Evolutionary conservation across 1,140 invertebrate species (phyloP).

Genomic region (Oryzaephilus surinamensis): DNA sequence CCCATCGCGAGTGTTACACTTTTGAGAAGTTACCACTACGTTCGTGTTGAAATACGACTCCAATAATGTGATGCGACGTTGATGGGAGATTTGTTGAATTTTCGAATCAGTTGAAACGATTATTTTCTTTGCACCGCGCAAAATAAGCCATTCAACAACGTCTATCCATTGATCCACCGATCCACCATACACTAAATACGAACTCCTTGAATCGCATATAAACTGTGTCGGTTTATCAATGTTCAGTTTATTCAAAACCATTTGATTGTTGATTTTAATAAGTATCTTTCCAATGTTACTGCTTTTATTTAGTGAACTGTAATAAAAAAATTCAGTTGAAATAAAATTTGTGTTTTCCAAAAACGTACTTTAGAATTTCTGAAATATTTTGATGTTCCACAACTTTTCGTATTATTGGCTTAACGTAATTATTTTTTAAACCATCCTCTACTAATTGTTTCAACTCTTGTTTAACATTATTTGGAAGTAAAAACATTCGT

Average conservation of each 20-base stretch:
- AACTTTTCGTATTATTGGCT: slow-evolving; percentile 25
- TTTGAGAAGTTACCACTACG: slow-evolving; percentile 21
- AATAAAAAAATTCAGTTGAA: slow-evolving; percentile 4
- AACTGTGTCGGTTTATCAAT: slow-evolving; percentile 27
- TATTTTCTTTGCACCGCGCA: slow-evolving; percentile 67
- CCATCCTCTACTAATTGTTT: slow-evolving; percentile 21
- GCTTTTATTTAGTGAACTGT: slow-evolving; percentile 17
- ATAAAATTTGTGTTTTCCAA: neutral
- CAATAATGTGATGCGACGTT: slow-evolving; percentile 23
- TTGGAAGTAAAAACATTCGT: slow-evolving; percentile 17
- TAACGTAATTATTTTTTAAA: slow-evolving; percentile 17
- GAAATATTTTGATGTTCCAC: slow-evolving; percentile 23
- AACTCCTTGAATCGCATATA: slow-evolving; percentile 28
- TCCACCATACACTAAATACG: slow-evolving; percentile 42
- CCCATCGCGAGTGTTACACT: slow-evolving; percentile 24
- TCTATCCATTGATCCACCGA: slow-evolving; percentile 82
- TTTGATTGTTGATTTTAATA: slow-evolving; percentile 22
- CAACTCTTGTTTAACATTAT: slow-evolving; percentile 27
- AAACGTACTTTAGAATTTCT: slow-evolving; percentile 24
- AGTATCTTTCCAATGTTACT: slow-evolving; percentile 30
- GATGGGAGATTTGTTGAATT: slow-evolving; percentile 20
- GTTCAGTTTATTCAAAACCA: slow-evolving; percentile 27
- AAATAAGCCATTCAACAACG: slow-evolving; percentile 73
- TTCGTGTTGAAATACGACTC: slow-evolving; percentile 22
- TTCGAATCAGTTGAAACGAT: slow-evolving; percentile 37